phyloP scores from a whole-genome alignment of 2,797 vertebrate genomes.

The Lophotriccus pileatus region DNA sequence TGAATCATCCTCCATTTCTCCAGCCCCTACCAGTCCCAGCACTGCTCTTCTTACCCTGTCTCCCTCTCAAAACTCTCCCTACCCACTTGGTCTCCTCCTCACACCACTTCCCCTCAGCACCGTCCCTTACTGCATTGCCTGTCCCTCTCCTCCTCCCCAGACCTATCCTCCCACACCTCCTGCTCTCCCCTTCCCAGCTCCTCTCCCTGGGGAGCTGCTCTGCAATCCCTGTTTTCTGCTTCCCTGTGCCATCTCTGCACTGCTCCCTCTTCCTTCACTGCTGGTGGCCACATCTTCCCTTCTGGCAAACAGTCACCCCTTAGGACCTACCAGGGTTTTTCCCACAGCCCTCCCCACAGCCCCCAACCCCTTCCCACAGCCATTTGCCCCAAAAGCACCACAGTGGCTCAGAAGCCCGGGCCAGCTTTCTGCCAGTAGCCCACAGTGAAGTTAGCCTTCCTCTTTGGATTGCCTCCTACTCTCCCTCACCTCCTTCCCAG shows the following conservation, averaged over 20 bases:
- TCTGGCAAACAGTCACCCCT: background rate
- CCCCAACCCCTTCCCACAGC: background rate
- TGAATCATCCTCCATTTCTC: background rate
- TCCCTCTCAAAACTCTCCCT: background rate
- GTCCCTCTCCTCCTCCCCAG: background rate
- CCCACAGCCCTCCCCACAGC: background rate
- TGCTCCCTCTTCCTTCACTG: background rate
- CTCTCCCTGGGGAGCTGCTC: background rate
- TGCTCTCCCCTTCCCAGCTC: background rate
- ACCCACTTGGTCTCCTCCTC: background rate
- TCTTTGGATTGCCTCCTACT: fast-evolving
- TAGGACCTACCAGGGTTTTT: background rate
- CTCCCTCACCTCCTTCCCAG: background rate
- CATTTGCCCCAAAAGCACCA: background rate
- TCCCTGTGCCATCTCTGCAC: background rate
- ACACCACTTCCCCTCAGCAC: background rate
- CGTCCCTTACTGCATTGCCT: background rate
- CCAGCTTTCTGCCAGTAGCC: background rate
- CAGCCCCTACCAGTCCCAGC: background rate
- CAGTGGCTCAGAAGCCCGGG: background rate
- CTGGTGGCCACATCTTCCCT: background rate
- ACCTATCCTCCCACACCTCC: background rate
- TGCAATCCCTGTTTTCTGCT: background rate
- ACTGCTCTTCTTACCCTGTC: background rate
- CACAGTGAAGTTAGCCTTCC: fast-evolving